Evolutionary conservation across 2,113 vertebrate genomes (phyloP).

Genomic region (Chaenocephalus aceratus): DNA sequence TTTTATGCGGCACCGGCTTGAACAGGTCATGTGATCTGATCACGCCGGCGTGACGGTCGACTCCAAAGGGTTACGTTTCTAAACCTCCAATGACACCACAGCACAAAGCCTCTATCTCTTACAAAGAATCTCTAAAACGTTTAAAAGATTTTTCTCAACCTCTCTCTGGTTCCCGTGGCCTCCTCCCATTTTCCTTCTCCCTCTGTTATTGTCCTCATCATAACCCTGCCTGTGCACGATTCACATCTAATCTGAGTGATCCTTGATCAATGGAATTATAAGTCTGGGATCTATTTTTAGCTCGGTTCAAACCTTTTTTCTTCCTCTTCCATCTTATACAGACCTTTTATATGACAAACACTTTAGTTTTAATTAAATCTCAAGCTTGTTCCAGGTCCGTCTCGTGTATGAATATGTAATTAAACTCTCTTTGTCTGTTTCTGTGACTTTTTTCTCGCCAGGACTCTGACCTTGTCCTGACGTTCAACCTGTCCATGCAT

Average conservation of each 20-base stretch:
- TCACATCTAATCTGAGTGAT: slow-evolving; percentile 58
- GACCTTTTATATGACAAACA: slow-evolving; percentile 27
- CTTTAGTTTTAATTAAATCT: slow-evolving; percentile 55
- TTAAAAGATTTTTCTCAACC: not conserved
- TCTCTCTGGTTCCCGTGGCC: not conserved
- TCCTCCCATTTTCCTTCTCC: not conserved
- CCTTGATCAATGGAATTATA: slow-evolving; percentile 35
- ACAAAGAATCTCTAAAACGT: not conserved
- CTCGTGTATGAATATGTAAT: slow-evolving; percentile 40
- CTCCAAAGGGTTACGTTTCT: too few relatives aligned
- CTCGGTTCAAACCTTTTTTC: not conserved
- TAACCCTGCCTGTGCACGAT: slow-evolving; percentile 24
- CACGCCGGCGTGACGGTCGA: too few relatives aligned
- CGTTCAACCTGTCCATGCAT: slow-evolving; percentile 99
- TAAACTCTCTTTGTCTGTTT: slow-evolving; percentile 30
- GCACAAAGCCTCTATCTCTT: slow-evolving; percentile 16
- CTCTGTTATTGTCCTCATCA: not conserved
- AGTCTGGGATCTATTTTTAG: slow-evolving; percentile 56
- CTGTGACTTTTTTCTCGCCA: slow-evolving; percentile 67
- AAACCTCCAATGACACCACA: slow-evolving; percentile 3
- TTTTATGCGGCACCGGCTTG: too few relatives aligned
- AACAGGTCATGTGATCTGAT: too few relatives aligned
- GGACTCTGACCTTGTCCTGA: slow-evolving; percentile 98
- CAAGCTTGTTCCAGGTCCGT: slow-evolving; percentile 9
- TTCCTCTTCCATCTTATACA: not conserved